Base-by-base conservation (phyloP, 1,140 invertebrate species). In the Aethina tumida region DNA sequence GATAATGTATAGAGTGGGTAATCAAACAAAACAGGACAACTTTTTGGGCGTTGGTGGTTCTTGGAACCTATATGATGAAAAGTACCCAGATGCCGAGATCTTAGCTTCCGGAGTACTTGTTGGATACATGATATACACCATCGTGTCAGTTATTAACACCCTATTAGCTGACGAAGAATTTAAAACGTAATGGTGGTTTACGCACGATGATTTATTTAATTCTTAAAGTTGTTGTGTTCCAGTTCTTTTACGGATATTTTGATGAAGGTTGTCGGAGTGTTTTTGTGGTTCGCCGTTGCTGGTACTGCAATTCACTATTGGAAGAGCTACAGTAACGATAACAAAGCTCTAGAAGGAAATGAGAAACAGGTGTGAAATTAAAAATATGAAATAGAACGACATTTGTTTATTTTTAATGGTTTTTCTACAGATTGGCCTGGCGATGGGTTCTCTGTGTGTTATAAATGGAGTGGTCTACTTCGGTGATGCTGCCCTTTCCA, bases 31-130 rank as follows among this genome's bases (percentile, higher is more conserved):
- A n/a, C n/a, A n/a, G n/a, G 84, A 84, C 2, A 73, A 78, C 49
- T 88, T 90, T 56, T 65, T 90, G 24, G 84, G 84, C 16, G 80
- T 87, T 10, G 84, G 84, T 22, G 84, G 84, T 18, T 84, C 82
- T 5, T 88, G 84, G 84, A 88, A 90, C 61, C 62, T 87, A n/a
- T 82, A 85, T 51, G 84, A 88, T 60, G 81, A 84, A 51, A 88
- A 88, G 63, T 84, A 78, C 59, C 75, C 82, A 1, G 84, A 88
- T 55, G 78, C 78, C 15, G 84, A 88, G 68, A 87, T 87, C 19
- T 74, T 89, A 0, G 84, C 84, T 1, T 85, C 83, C 0, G 85
- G 85, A 8, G 78, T 90, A 1, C 79, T 88, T 42, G 80, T 90
- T 3, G 86, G 84, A 7, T 90, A 79, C 59, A 76, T 88, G 46